These are phyloP conservation scores for Ligdia adustata DNA, from an alignment of 2,888 invertebrate genomes.

Conservation along the genomic window DNA sequence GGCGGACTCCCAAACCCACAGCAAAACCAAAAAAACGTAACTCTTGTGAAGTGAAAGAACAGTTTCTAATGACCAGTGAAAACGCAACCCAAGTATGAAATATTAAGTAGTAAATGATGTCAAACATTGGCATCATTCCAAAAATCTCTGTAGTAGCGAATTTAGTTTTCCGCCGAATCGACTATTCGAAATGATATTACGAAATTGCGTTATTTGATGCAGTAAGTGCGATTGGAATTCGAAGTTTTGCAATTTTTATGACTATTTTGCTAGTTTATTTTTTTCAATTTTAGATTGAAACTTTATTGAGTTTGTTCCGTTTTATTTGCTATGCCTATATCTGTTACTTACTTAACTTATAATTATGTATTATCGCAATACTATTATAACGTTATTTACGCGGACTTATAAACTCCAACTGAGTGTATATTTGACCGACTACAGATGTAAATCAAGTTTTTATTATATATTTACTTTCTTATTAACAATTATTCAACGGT, in stretches of 20 bases:
- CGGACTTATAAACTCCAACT: too few species aligned
- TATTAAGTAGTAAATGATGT: conserved; percentile 7
- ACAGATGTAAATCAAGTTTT: too few species aligned
- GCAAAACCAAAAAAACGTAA: conserved; percentile 90
- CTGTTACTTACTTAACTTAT: too few species aligned
- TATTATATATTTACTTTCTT: too few species aligned
- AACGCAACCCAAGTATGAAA: conserved; percentile 93
- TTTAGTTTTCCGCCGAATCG: conserved; percentile 27
- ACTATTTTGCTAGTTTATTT: too few species aligned
- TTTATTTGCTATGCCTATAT: neutral
- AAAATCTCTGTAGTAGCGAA: conserved; percentile 18
- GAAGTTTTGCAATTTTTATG: neutral
- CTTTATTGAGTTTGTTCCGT: neutral
- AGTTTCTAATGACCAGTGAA: conserved; percentile 91
- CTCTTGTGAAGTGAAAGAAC: conserved; percentile 86
- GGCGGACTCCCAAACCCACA: conserved; percentile 89
- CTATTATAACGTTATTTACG: too few species aligned
- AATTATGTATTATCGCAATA: too few species aligned
- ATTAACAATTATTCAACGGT: too few species aligned
- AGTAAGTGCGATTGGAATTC: conserved; percentile 2
- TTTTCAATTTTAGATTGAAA: neutral
- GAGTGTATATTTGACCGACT: too few species aligned
- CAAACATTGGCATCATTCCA: conserved; percentile 31
- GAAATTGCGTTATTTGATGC: conserved; percentile 3
- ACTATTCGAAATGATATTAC: conserved; percentile 18